phyloP scores from a whole-genome alignment of 2,797 vertebrate genomes.

The Anisognathus igniventris region DNA sequence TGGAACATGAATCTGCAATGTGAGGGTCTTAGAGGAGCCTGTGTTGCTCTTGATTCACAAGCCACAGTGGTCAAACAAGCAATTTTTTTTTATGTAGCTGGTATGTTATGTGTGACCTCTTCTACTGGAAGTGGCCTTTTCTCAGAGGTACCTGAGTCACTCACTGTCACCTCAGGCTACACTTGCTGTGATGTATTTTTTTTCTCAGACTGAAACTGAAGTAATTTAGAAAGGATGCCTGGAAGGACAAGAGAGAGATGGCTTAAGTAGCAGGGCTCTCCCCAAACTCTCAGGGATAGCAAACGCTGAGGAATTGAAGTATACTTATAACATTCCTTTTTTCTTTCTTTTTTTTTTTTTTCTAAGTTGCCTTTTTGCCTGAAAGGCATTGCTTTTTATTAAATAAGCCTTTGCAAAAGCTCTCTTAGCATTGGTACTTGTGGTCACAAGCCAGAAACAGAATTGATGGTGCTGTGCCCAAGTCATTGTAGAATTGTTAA shows the following conservation, averaged over 20 bases:
- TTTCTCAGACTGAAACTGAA: not conserved
- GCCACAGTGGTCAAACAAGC: not conserved
- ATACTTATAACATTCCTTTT: not conserved
- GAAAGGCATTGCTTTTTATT: not conserved
- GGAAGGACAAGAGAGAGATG: not conserved
- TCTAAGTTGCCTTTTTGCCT: not conserved
- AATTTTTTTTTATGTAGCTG: not conserved
- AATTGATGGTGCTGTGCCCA: not conserved
- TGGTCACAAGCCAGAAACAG: not conserved
- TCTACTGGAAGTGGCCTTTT: not conserved
- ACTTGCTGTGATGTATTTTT: not conserved
- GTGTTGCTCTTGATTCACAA: not conserved
- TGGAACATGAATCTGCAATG: not conserved
- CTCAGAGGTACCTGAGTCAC: not conserved
- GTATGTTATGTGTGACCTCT: not conserved
- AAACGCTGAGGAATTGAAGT: not conserved
- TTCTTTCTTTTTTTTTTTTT: not conserved
- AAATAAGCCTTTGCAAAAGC: not conserved
- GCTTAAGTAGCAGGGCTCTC: not conserved
- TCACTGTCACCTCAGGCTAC: not conserved
- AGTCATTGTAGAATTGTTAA: not conserved
- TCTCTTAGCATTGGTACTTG: not conserved
- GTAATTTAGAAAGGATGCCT: not conserved
- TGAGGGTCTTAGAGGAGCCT: not conserved
- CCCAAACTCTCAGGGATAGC: not conserved